Evolutionary conservation across 2,888 invertebrate genomes (phyloP), one percentile per base, ranked within the genome.

Genomic region (Disparrhopalites patrizii): DNA sequence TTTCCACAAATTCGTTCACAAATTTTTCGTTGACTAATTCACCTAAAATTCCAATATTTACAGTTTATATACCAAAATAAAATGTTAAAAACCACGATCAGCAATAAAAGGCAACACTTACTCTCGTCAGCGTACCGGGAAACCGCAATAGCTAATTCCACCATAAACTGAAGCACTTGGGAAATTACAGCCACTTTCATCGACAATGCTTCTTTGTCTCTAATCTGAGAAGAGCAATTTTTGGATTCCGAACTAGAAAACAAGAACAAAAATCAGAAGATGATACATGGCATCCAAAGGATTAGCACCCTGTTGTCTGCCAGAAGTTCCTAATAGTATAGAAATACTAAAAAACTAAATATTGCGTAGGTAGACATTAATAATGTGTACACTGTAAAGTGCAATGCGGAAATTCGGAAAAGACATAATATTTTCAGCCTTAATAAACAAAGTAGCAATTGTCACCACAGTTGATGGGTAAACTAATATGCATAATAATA

Each of bases 121-220:
- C 64, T 56, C 51, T 65, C 51, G 31, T 56, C 56, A 4, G 50
- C 18, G 27, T 65, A 56, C 31, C 31, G 47, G 10, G 57, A 57
- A 8, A 65, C 64, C n/a, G 64, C 57, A 8, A 57, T 23, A n/a
- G 64, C 64, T 18, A 65, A 30, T 23, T 65, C 64, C 13, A 57
- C 64, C 50, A 65, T 47, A 33, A 51, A 65, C 28, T 57, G 64
- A 2, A 65, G 20, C 1, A 50, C 18, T 33, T 57, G 57, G 15
- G 27, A 47, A n/a, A 65, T 28, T n/a, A 57, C 64, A 25, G 60
- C 31, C n/a, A 61, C 27, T 47, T 61, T 61, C 50, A 61, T n/a
- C 18, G 47, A 47, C 25, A 61, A 61, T 33, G 25, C 7, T 18
- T 52, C 30, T 23, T 30, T 52, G 10, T 52, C 30, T 27, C 30